Percentiles rank a stretch among this genome's conserved stretches.
Conservation (phyloP, 2,888 invertebrate genomes). For the Pardosa pseudoannulata region DNA sequence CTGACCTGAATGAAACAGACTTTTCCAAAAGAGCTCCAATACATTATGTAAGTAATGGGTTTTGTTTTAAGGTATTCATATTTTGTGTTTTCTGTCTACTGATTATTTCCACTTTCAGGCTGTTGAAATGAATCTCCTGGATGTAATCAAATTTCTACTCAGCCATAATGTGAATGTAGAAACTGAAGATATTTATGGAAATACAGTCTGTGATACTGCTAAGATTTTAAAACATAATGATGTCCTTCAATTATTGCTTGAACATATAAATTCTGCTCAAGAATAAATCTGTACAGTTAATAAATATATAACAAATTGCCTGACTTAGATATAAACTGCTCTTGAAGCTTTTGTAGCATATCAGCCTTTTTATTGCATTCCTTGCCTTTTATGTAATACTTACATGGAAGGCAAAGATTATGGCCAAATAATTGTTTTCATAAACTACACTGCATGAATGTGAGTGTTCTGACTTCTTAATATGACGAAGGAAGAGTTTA, state of each 20-base stretch:
- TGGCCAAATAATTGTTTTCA: too few species aligned
- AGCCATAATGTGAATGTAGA: conserved; percentile 42
- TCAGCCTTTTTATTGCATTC: too few species aligned
- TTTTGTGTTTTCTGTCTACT: background rate
- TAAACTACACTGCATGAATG: too few species aligned
- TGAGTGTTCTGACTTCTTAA: too few species aligned
- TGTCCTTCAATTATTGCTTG: conserved; percentile 25
- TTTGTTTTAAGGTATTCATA: background rate
- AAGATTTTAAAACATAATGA: conserved; percentile 47
- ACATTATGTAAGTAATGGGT: conserved; percentile 79
- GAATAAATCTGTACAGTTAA: too few species aligned
- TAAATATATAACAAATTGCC: too few species aligned
- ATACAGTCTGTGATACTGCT: conserved; percentile 72
- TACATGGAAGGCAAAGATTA: too few species aligned
- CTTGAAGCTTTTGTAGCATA: too few species aligned
- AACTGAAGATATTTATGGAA: conserved; percentile 71
- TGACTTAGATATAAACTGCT: too few species aligned
- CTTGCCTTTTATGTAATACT: too few species aligned
- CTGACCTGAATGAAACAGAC: conserved; percentile 82
- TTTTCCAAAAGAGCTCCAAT: conserved; percentile 83
- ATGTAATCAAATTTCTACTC: conserved; percentile 66
- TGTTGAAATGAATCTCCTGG: conserved; percentile 69
- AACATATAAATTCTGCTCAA: background rate
- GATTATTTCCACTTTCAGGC: conserved; percentile 52
- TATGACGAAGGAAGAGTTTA: too few species aligned